Evolutionary conservation across 2,113 vertebrate genomes (phyloP).

Genomic region (Chitala chitala): DNA sequence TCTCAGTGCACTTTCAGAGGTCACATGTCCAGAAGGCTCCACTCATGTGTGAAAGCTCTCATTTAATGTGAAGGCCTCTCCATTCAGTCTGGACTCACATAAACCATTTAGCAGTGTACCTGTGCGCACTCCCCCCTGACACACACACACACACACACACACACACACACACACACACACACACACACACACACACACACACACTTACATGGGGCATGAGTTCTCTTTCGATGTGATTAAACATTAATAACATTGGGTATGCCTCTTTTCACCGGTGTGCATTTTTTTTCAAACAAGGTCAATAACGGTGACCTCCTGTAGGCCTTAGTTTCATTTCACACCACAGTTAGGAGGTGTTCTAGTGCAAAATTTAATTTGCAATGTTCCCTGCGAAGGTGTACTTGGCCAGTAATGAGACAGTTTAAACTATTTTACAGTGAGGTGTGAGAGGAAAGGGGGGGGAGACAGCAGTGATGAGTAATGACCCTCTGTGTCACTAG

Average conservation of each 20-base stretch:
- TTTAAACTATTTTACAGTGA: conserved; percentile 42
- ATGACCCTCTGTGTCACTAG: conserved; percentile 29
- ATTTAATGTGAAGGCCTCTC: background rate
- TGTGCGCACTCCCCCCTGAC: background rate
- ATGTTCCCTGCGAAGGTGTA: conserved; percentile 18
- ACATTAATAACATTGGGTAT: conserved; percentile 1
- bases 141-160: background rate
- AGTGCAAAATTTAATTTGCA: conserved; percentile 41
- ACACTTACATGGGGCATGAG: background rate
- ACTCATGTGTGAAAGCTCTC: no score
- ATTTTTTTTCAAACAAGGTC: conserved; percentile 45
- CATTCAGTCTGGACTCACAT: background rate
- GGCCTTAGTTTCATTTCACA: conserved; percentile 10
- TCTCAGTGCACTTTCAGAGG: background rate
- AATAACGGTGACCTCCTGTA: conserved; percentile 45
- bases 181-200: background rate
- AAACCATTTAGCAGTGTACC: background rate
- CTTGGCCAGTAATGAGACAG: conserved; percentile 43
- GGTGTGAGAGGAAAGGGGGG: background rate
- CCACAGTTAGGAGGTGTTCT: conserved; percentile 28
- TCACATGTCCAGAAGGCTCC: background rate
- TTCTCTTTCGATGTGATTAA: background rate
- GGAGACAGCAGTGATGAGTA: conserved; percentile 29
- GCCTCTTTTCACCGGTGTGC: background rate
- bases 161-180: background rate